A percentile compares a stretch with the other conserved stretches of the same genome.
These are phyloP conservation scores for Hycleus cichorii DNA, from an alignment of 1,140 invertebrate species.

Conservation along the genomic window DNA sequence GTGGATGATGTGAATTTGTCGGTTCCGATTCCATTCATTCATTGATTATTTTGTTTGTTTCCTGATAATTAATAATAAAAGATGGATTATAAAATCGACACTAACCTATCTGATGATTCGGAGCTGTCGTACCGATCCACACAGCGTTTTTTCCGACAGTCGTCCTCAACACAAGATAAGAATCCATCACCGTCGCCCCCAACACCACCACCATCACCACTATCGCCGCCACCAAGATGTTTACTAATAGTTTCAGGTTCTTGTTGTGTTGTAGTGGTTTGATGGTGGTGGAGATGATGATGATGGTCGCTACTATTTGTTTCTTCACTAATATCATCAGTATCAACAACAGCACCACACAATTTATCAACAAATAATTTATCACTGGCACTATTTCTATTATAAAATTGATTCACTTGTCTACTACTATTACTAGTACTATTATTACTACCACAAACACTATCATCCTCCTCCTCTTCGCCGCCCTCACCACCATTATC, in stretches of 20 bases:
- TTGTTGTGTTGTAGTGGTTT: too few relatives aligned
- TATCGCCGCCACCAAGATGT: too few relatives aligned
- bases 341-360: slow-evolving; percentile 21
- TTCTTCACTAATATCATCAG: background rate
- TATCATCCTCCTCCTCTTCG: slow-evolving; percentile 2
- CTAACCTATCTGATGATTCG: slow-evolving; percentile 80
- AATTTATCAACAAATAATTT: slow-evolving; percentile 31
- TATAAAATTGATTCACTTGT: slow-evolving; percentile 31
- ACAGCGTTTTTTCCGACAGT: slow-evolving; percentile 72
- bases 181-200: slow-evolving; percentile 14
- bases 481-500: slow-evolving; percentile 16
- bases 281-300: too few relatives aligned
- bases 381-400: slow-evolving; percentile 30
- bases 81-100: slow-evolving; percentile 5
- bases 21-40: too few relatives aligned
- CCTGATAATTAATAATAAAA: background rate
- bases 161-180: slow-evolving; percentile 38
- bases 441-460: slow-evolving; percentile 20
- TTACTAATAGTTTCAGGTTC: too few relatives aligned
- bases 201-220: background rate
- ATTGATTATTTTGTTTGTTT: too few relatives aligned
- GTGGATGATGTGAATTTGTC: slow-evolving; percentile 7
- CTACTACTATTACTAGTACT: slow-evolving; percentile 13
- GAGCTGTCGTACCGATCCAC: slow-evolving; percentile 82
- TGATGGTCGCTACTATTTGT: too few relatives aligned